Evolutionary conservation across 2,113 vertebrate genomes (phyloP), one percentile per base, ranked within the genome.

Genomic region (Spilogale gracilis): DNA sequence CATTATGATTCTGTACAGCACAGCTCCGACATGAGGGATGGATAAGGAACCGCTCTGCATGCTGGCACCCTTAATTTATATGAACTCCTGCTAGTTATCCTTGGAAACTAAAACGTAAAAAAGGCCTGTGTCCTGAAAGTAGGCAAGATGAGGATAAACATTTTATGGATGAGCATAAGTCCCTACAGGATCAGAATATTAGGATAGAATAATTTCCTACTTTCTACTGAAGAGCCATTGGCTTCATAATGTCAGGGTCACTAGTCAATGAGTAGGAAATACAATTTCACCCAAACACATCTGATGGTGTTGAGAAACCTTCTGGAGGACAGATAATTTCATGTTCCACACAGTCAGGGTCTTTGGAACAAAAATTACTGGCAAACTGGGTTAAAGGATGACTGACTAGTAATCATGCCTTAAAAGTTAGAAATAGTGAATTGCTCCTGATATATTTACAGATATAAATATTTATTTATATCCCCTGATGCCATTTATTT

Each of bases 61-160:
- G 90, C 17, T 89, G 96, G 48, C 93, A 25, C 67, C 96, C 56
- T 82, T 89, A 93, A 69, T 89, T 89, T 84, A 71, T 43, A 69
- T 60, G 60, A 87, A 98, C 76, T 60, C 13, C 67, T 21, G 60
- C 54, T 71, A 16, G 48, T 71, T 96, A 74, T 67, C 2, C 6
- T 91, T 95, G 91, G 38, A 93, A 76, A 96, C 50, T 54, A 81
- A 74, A 88, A 93, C 60, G n/a, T 73, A 38, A 88, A 80, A 43
- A 91, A 73, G 38, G 50, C 60, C 0, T 32, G 13, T 30, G 69
- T 73, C 54, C 65, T 56, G 20, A 38, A 76, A 91, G 23, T 52
- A 87, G 65, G 23, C 56, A 43, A 65, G 81, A 67, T 82, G 81
- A 87, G 18, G 58, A 81, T 52, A 85, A 76, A 43, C 45, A 30